These are phyloP conservation scores for Microctenopoma lineatum DNA, from an alignment of 2,797 vertebrate species.

Conservation along the genomic window DNA sequence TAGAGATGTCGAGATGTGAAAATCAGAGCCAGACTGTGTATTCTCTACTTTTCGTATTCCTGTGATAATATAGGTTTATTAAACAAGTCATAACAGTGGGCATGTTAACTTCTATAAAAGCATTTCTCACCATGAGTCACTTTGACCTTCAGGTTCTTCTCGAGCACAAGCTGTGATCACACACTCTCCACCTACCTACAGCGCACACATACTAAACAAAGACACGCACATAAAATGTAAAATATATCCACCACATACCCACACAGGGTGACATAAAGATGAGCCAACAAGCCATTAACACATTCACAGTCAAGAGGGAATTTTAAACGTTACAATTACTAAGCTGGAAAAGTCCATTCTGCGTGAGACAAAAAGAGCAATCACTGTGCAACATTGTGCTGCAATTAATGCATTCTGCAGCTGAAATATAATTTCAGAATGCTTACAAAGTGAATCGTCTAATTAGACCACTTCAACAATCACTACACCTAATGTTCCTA, in stretches of 20 bases:
- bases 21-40: conserved; percentile 45
- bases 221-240: conserved; percentile 10
- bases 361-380: conserved; percentile 13
- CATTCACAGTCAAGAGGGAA: conserved; percentile 20
- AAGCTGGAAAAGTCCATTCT: conserved; percentile 23
- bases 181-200: background rate
- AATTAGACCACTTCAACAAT: conserved; percentile 1
- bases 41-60: conserved; percentile 33
- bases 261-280: conserved; percentile 23
- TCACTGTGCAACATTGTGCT: conserved; percentile 17
- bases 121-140: conserved; percentile 22
- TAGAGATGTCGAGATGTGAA: conserved; percentile 34
- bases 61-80: conserved; percentile 42
- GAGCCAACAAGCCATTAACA: conserved; percentile 26
- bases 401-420: background rate
- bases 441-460: conserved; percentile 13
- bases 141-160: conserved; percentile 19
- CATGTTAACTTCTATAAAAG: conserved; percentile 13
- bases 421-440: conserved; percentile 12
- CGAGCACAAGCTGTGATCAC: conserved; percentile 4
- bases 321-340: conserved; percentile 29
- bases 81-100: conserved; percentile 21
- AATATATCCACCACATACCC: conserved; percentile 25
- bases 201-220: conserved; percentile 9
- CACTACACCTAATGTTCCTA: conserved; percentile 4